Conservation (phyloP, 2,113 vertebrate species). For the Ptilorrhoa leucosticta region DNA sequence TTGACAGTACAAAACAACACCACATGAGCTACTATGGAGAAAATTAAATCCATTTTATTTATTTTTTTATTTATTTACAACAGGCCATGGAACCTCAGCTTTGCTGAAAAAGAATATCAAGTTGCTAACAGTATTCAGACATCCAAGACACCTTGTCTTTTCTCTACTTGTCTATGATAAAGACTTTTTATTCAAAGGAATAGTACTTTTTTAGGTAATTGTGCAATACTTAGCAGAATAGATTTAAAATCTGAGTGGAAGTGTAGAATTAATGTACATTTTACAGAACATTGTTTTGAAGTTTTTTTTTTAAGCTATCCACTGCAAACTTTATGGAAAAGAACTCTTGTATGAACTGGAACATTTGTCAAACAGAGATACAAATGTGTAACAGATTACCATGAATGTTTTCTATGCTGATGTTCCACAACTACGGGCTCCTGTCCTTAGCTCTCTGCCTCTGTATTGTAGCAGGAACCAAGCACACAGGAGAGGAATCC, state of each 20-base stretch:
- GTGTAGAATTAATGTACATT: background rate
- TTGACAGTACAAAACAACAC: background rate
- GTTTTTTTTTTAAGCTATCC: background rate
- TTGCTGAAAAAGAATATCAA: background rate
- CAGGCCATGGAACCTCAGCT: background rate
- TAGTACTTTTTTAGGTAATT: background rate
- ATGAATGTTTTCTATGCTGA: background rate
- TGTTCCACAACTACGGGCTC: background rate
- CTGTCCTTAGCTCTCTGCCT: background rate
- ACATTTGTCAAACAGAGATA: background rate
- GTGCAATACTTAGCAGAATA: background rate
- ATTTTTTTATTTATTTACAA: no score
- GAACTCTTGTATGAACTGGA: background rate
- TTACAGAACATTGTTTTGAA: background rate
- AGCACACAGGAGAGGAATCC: background rate
- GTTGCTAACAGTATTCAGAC: background rate
- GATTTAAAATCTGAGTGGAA: background rate
- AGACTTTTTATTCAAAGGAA: background rate
- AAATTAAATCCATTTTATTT: background rate
- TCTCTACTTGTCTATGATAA: background rate
- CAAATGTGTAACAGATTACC: background rate
- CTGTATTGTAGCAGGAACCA: background rate
- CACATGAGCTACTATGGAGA: background rate
- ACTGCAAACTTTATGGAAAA: background rate
- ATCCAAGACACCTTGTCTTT: background rate